Base-by-base conservation (phyloP, 2,797 vertebrate species). In the Parambassis ranga region DNA sequence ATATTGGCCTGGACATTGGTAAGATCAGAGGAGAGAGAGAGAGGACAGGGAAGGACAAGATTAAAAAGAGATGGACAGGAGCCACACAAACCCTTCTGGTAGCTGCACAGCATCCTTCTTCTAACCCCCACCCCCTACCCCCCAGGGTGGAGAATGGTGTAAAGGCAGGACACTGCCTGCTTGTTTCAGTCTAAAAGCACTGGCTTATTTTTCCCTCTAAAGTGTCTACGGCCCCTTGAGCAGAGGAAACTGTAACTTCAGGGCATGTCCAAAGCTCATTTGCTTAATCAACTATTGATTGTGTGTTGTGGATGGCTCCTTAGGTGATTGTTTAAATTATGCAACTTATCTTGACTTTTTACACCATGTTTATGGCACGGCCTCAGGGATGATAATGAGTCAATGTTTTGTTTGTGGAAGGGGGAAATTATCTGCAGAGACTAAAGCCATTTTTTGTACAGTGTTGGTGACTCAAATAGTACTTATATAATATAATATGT, bases 11-110 rank as follows among this genome's bases (percentile, higher is more conserved):
- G 47, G 41, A 61, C 71, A 46, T 75, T 65, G 56, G 51, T 42
- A 37, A 77, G 75, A 72, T 78, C 60, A 65, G 57, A 48, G 26
- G 14, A 55, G 46, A 65, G 15, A 63, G 51, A 38, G 46, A 56
- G 22, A 57, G 50, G 74, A 49, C 46, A 27, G 41, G 59, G 61
- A 39, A 70, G 66, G 67, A 62, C 36, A 7, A 55, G 76, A 81
- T 83, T 73, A 75, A 52, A 58, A 68, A 13, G 39, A 39, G 48
- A 83, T 75, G 62, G 66, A 61, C 44, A 19, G 38, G 28, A 71
- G 57, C 67, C 47, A 64, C 52, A 10, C 56, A 50, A 75, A 47
- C 35, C 38, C 51, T 47, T 48, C 43, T 31, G 48, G 36, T 28
- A 27, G 22, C 49, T 41, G 33, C 2, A 11, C 23, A 62, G 18